These are phyloP conservation scores for Mimumesa dahlbomi DNA, from an alignment of 2,888 invertebrate species.

Conservation along the genomic window DNA sequence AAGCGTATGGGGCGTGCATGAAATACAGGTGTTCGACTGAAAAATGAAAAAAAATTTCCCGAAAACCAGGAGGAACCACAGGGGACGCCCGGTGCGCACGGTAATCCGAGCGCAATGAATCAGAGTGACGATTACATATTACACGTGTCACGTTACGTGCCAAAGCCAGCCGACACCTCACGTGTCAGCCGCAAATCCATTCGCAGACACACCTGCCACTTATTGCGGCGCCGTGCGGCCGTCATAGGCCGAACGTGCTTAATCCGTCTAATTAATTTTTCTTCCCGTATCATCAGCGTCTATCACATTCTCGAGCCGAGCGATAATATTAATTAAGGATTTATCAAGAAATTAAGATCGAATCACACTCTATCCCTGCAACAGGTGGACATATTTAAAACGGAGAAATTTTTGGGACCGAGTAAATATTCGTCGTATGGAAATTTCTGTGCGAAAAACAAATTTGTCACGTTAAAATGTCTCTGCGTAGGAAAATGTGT, in stretches of 20 bases:
- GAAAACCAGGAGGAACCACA: neutral
- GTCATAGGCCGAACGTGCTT: conserved; percentile 42
- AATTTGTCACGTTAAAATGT: no score
- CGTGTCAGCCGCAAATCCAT: conserved; percentile 69
- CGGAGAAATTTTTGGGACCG: no score
- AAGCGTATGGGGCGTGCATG: no score
- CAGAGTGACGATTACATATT: conserved; percentile 67
- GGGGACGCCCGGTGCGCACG: conserved; percentile 15
- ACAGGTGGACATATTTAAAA: no score
- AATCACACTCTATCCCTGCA: no score
- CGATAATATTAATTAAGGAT: no score
- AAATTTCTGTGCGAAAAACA: no score
- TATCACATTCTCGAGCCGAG: neutral
- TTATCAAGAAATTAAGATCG: no score
- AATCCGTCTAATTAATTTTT: conserved; percentile 44
- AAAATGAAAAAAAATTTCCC: no score
- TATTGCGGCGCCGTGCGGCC: conserved; percentile 53
- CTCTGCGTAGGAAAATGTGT: no score
- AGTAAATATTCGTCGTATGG: no score
- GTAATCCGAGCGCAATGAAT: conserved; percentile 63
- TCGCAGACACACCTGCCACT: conserved; percentile 72
- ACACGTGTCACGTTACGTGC: conserved; percentile 67
- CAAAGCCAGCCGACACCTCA: conserved; percentile 67
- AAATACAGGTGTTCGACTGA: no score
- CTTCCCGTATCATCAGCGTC: neutral